A percentile compares a stretch with the other conserved stretches of the same genome.
Evolutionary conservation across 2,888 invertebrate genomes (phyloP).

Genomic region (Cheilosia grossa): DNA sequence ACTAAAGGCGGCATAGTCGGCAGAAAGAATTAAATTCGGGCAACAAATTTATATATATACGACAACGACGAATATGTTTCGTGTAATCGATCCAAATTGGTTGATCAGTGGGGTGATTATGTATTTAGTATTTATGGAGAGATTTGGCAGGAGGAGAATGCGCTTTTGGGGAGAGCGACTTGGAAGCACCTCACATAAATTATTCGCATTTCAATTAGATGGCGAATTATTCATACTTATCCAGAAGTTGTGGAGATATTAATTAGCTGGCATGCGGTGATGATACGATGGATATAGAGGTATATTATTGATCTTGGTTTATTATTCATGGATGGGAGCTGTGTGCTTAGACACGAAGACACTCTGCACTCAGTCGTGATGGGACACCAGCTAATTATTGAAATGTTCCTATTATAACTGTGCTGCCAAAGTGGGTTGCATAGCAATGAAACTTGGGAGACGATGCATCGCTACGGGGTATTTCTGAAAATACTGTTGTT

Average conservation of each 20-base stretch:
- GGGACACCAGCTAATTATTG: neutral
- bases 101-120: slow-evolving; percentile 56
- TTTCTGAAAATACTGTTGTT: too few relatives aligned
- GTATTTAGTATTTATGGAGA: slow-evolving; percentile 61
- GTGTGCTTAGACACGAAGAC: neutral
- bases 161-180: slow-evolving; percentile 1
- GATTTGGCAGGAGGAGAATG: slow-evolving; percentile 25
- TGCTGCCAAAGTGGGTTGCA: neutral
- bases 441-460: too few relatives aligned
- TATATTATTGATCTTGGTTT: slow-evolving; percentile 40
- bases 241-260: slow-evolving; percentile 39
- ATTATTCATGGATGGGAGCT: neutral
- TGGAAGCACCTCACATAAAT: slow-evolving; percentile 44
- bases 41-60: slow-evolving; percentile 13
- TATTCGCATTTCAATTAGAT: slow-evolving; percentile 57
- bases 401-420: neutral
- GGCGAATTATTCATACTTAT: slow-evolving; percentile 44
- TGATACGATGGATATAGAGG: slow-evolving; percentile 29
- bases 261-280: slow-evolving; percentile 44
- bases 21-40: slow-evolving; percentile 39
- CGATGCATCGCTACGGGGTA: too few relatives aligned
- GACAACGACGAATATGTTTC: slow-evolving; percentile 26
- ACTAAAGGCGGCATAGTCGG: slow-evolving; percentile 22
- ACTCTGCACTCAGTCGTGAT: neutral
- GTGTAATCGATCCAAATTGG: slow-evolving; percentile 68